Base-by-base conservation (phyloP, 2,113 vertebrate genomes). In the Bubalus kerabau region DNA sequence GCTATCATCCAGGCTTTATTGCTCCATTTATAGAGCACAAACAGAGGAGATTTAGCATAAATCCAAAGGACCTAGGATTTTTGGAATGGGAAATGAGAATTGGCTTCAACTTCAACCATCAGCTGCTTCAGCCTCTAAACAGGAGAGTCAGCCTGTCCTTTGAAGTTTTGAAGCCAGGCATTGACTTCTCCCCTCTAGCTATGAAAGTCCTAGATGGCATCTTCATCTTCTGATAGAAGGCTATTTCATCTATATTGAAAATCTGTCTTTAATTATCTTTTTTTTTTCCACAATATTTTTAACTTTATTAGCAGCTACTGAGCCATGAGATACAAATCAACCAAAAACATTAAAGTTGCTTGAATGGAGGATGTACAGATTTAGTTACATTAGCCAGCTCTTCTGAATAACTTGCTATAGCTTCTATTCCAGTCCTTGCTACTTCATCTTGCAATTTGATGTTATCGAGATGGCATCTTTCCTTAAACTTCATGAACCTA, bases 251-350 rank as follows among this genome's bases (percentile, higher is more conserved):
- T 54, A 54, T 19, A 14, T 14, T 82, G 48, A 54, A 54, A 82
- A 54, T 54, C 80, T 54, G 50, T 36, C 80, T 23, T 82, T 54
- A 54, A n/a, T 82, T 36, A 54, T 82, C 80, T 54, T 54, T n/a
- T 54, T 54, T 54, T 40, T 40, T 40, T 40, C 40, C 76, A 97
- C 54, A 50, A 46, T 94, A 84, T 91, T 87, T 94, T 85, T 40
- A 80, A 30, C 36, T 99, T 99, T 99, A 99, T 99, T 99, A 95
- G 95, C 91, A 98, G 71, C 92, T 88, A 96, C 85, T 67, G 30
- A 91, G 81, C 95, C 89, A 2, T 7, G 54, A 87, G 82, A 71
- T 94, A 99, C 95, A 98, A 98, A 98, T 67, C 82, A 89, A 96
- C 90, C 94, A 64, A 81, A 92, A 97, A 88, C 87, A 87, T 30